Base-by-base conservation (phyloP, 2,888 invertebrate species). In the Heteromurus nitidus region DNA sequence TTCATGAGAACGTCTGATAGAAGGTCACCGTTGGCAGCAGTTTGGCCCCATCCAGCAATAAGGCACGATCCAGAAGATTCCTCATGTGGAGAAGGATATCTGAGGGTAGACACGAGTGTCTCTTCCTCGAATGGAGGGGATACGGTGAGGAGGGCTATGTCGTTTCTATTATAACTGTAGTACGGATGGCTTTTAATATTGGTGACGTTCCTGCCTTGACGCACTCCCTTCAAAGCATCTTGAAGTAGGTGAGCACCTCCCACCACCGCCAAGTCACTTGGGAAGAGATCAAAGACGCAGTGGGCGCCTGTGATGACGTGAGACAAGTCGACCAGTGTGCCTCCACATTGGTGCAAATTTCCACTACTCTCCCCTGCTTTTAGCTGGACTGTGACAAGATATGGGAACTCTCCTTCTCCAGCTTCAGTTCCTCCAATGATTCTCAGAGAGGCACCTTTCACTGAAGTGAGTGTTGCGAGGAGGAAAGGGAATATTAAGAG, bases 361-460 rank as follows among this genome's bases (percentile, higher is more conserved):
- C 3, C 0, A 3, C 26, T n/a, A 2, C 16, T 22, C 1, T 3
- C 7, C 16, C 5, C 20, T 16, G 22, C 9, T 31, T 2, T 42
- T 1, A 16, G 2, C 44, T 67, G 64, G 24, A 75, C n/a, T 11
- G 75, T 55, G 2, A 75, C 75, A 0, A 75, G 1, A 20, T 20
- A 75, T 13, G 75, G 65, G 28, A 75, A 75, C 30, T 75, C 75
- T 0, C 42, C 67, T 24, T 22, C 55, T n/a, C 1, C 22, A 16
- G 75, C 75, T 26, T 30, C 24, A 3, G 5, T 18, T 18, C 75
- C 75, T 2, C 67, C 75, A 42, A 75, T 58, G 24, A 75, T 75
- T 36, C 47, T 75, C 5, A 74, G n/a, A 9, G 74, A 50, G 5
- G 18, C 24, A 44, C 30, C 60, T 11, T 68, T 16, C 3, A n/a